phyloP scores from a whole-genome alignment of 2,888 invertebrate species.

The Elmis aenea region DNA sequence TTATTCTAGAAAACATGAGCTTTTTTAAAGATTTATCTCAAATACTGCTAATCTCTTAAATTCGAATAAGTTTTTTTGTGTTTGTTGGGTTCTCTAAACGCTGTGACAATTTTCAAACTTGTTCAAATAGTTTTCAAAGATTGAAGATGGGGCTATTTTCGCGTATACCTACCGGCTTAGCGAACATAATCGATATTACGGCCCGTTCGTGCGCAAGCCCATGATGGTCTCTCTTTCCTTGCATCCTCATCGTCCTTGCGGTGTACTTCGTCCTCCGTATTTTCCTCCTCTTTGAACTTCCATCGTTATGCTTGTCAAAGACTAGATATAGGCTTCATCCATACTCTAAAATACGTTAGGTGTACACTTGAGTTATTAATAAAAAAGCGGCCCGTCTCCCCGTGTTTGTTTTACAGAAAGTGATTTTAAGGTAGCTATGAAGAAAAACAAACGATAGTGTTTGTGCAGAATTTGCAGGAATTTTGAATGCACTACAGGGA shows the following conservation, averaged over 20 bases:
- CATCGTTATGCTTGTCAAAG: conserved; percentile 29
- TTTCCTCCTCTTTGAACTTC: conserved; percentile 30
- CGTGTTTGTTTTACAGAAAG: conserved; percentile 5
- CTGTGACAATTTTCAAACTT: too few species aligned
- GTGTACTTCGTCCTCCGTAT: conserved; percentile 16
- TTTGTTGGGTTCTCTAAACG: too few species aligned
- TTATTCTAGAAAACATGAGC: too few species aligned
- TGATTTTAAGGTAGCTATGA: too few species aligned
- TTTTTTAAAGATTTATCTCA: too few species aligned
- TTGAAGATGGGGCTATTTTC: conserved; percentile 13
- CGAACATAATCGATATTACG: conserved; percentile 14
- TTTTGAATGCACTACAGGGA: too few species aligned
- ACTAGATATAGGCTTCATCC: conserved; percentile 23
- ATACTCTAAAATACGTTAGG: conserved; percentile 21
- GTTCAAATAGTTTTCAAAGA: too few species aligned
- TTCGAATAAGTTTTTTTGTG: too few species aligned
- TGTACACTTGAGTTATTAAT: conserved; percentile 20
- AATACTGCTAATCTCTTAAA: too few species aligned
- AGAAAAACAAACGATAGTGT: too few species aligned
- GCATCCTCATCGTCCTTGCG: conserved; percentile 5
- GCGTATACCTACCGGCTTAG: conserved; percentile 12
- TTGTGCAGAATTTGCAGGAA: too few species aligned
- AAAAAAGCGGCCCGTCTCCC: conserved; percentile 9
- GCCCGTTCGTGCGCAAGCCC: conserved; percentile 11
- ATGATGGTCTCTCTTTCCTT: conserved; percentile 6